Conservation (phyloP, 2,113 vertebrate genomes). For the Lophotis ruficrista region DNA sequence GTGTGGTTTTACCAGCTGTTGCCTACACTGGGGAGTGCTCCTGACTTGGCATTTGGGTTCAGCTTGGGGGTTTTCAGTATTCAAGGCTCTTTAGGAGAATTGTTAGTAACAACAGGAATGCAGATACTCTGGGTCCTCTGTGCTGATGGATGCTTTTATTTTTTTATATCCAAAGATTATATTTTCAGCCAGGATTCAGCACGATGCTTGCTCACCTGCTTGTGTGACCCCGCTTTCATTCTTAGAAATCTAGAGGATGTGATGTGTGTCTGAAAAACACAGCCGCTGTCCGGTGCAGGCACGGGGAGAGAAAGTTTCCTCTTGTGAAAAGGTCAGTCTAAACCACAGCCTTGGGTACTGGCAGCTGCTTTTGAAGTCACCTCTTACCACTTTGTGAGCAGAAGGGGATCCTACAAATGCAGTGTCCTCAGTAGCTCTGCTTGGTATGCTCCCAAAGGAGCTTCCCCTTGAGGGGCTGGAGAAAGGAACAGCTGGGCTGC, state of each 20-base stretch:
- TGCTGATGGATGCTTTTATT: background rate
- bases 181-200: background rate
- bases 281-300: background rate
- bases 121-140: background rate
- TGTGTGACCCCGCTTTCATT: background rate
- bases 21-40: background rate
- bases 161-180: background rate
- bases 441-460: background rate
- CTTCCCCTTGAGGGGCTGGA: background rate
- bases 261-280: background rate
- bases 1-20: background rate
- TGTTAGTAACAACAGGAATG: background rate
- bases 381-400: background rate
- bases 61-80: background rate
- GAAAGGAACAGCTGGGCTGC: background rate
- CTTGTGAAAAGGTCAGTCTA: background rate
- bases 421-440: background rate
- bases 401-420: background rate
- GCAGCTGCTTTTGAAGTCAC: background rate
- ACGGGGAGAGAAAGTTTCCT: background rate
- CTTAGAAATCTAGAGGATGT: background rate
- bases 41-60: background rate
- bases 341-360: background rate
- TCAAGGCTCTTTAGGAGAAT: background rate
- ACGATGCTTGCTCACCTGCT: background rate